Evolutionary conservation across 2,888 invertebrate genomes (phyloP).

Genomic region (Choreutis nemorana): DNA sequence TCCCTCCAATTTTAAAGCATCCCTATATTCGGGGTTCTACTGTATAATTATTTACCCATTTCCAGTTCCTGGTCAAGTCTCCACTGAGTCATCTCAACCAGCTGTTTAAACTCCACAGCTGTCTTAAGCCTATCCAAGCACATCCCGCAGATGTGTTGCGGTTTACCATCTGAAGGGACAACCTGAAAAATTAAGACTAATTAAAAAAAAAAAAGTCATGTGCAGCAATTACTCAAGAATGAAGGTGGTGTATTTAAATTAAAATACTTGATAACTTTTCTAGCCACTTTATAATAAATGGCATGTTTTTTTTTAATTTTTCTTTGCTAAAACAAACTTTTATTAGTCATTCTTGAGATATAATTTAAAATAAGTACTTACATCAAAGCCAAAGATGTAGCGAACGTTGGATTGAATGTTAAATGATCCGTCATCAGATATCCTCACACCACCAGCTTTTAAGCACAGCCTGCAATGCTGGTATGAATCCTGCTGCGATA

Average conservation of each 20-base stretch:
- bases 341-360: not conserved
- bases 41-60: too few species aligned
- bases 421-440: constrained; percentile 14
- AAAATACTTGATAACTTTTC: not conserved
- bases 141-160: constrained; percentile 21
- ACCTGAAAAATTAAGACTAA: constrained; percentile 19
- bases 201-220: too few species aligned
- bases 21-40: not conserved
- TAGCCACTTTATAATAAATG: not conserved
- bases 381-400: constrained; percentile 20
- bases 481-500: constrained; percentile 6
- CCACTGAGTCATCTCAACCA: constrained; percentile 23
- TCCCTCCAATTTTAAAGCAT: not conserved
- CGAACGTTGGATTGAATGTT: constrained; percentile 14
- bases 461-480: constrained; percentile 22
- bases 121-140: constrained; percentile 16
- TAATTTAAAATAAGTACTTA: constrained; percentile 8
- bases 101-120: constrained; percentile 16
- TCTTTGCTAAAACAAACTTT: not conserved
- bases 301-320: not conserved
- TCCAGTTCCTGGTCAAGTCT: constrained; percentile 24
- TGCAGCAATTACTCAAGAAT: too few species aligned
- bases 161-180: constrained; percentile 19
- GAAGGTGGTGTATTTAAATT: not conserved
- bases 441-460: constrained; percentile 14